Evolutionary conservation across 2,797 vertebrate genomes (phyloP), one percentile per base, ranked within the genome.

Genomic region (Psittacula echo): DNA sequence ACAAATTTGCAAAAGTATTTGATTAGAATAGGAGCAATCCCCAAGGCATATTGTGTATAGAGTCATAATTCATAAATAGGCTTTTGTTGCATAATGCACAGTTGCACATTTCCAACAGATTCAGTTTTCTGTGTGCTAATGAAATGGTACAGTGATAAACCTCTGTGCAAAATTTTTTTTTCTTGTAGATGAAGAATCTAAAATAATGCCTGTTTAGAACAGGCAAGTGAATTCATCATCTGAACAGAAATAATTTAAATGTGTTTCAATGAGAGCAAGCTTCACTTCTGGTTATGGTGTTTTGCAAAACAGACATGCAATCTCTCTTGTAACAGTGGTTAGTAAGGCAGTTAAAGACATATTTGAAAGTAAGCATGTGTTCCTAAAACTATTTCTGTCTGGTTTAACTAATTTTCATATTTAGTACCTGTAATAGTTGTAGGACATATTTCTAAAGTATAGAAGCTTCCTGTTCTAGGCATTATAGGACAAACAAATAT

Each of bases 161-260:
- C 64, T 77, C 83, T 80, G 45, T 71, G 54, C 37, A 83, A 82
- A 73, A 89, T 85, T 94, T 50, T 60, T 96, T 95, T 91, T 92
- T 77, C 75, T 89, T 87, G 48, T 27, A 48, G 60, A 71, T 70
- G 87, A 41, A 82, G 27, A 93, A 72, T 90, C 83, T 92, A 93
- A 70, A 95, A 90, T 90, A 75, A 93, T 60, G 44, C 80, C 48
- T 89, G 68, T 80, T 90, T 92, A 92, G 82, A 96, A 74, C 30
- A 90, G 88, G 34, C 44, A 95, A 80, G 44, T 51, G 13, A 93
- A 95, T 94, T 93, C 30, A 73, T 93, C 53, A 87, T 92, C 64
- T 72, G 84, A 84, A 67, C 65, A 81, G 68, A 94, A 96, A 89
- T 84, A 89, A 89, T 94, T 90, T 94, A 64, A 84, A 75, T 71